These are phyloP conservation scores for Sus scrofa DNA, from an alignment of 2,113 vertebrate species.

Conservation along the genomic window T2T-Sscrofa CM000812.6:272892001-272892500, in stretches of 20 bases:
- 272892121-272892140: constrained; percentile 84
- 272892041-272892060: constrained; percentile 74
- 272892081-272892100: constrained; percentile 78
- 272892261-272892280: background rate
- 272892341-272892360: background rate
- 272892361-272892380: background rate
- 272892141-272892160: constrained; percentile 53
- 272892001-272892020: constrained; percentile 87
- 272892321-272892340: background rate
- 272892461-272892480: constrained; percentile 27
- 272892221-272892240: constrained; percentile 4
- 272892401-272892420: background rate
- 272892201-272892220: background rate
- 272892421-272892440: background rate
- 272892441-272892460: background rate
- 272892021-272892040: constrained; percentile 76
- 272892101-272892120: constrained; percentile 68
- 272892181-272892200: constrained; percentile 46
- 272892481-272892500: background rate
- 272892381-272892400: too few relatives aligned
- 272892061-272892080: constrained; percentile 76
- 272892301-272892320: background rate
- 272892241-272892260: constrained; percentile 4
- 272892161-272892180: background rate
- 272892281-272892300: background rate